Evolutionary conservation across 2,113 vertebrate species (phyloP), one percentile per base, ranked within the genome.

Genomic region (Thymallus thymallus): DNA sequence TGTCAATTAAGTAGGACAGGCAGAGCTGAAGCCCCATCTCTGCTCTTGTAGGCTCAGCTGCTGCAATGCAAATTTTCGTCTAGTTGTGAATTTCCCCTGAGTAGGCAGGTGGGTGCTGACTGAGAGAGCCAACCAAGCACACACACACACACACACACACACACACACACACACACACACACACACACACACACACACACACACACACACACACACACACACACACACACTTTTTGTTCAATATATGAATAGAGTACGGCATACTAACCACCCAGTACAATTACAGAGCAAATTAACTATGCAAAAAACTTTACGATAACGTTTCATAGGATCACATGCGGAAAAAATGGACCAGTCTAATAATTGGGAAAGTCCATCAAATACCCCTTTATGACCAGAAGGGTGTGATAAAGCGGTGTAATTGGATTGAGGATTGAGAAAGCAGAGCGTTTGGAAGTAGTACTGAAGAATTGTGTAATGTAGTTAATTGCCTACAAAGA

Each of bases 401-500:
- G 22, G 66, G 61, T 61, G 75, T 69, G 74, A 84, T 81, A 86
- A 86, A 83, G 78, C 76, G 58, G 61, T 77, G 48, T 87, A 86
- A 91, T 84, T 89, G 82, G 80, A 80, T 76, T 84, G 78, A 72
- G 77, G 76, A 85, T 69, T 76, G 73, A 82, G 75, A 72, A 80
- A 71, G 61, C 71, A 69, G 72, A 71, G 69, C 26, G 48, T 75
- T 80, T 76, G 79, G 88, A 77, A 76, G 60, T 62, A 58, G 46
- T 69, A 22, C 80, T 87, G 86, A 88, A 78, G 79, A 75, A 80
- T 84, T 63, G 76, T 76, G 84, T 81, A 81, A 86, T 88, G 86
- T 81, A 68, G 82, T 86, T 87, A 81, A 90, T 91, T 87, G 85
- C 80, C 77, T 78, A 74, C 68, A 74, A 76, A 79, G 87, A 88